These are phyloP conservation scores for Neoitamus cyanurus DNA, from an alignment of 2,888 invertebrate genomes.

Conservation along the genomic window DNA sequence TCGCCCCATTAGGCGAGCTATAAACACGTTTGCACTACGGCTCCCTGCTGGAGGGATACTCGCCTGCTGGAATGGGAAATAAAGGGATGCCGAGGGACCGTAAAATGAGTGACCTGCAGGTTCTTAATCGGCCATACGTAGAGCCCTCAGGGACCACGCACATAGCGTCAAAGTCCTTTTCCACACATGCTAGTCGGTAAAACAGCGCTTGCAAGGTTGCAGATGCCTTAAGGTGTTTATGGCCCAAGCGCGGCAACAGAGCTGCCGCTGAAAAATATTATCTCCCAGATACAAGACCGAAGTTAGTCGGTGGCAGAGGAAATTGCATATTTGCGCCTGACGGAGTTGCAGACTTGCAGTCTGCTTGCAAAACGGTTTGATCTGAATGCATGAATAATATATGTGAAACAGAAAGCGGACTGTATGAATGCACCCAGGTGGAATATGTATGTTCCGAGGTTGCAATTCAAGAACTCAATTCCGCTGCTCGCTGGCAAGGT, in stretches of 20 bases:
- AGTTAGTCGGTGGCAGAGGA: conserved; percentile 20
- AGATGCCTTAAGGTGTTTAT: background rate
- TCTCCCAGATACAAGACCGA: background rate
- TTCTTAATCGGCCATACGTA: background rate
- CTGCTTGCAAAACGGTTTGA: conserved; percentile 25
- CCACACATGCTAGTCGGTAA: background rate
- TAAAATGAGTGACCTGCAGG: conserved; percentile 18
- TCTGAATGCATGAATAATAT: conserved; percentile 35
- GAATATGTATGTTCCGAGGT: background rate
- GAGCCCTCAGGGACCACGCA: background rate
- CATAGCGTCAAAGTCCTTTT: background rate
- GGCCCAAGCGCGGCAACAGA: no score
- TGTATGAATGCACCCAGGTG: background rate
- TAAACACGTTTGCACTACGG: conserved; percentile 33
- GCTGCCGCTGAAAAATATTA: background rate
- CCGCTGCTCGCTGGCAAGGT: background rate
- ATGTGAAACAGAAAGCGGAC: background rate
- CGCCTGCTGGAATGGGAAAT: background rate
- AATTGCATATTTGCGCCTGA: conserved; percentile 35
- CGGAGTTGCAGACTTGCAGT: background rate
- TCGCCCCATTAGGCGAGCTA: conserved; percentile 19
- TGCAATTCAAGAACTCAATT: conserved; percentile 19
- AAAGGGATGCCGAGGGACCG: background rate
- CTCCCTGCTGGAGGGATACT: background rate
- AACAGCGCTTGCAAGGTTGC: background rate